Percentiles rank a stretch among this genome's conserved stretches.
Conservation (phyloP, 2,113 vertebrate species). For the Leptobrachium leishanense region DNA sequence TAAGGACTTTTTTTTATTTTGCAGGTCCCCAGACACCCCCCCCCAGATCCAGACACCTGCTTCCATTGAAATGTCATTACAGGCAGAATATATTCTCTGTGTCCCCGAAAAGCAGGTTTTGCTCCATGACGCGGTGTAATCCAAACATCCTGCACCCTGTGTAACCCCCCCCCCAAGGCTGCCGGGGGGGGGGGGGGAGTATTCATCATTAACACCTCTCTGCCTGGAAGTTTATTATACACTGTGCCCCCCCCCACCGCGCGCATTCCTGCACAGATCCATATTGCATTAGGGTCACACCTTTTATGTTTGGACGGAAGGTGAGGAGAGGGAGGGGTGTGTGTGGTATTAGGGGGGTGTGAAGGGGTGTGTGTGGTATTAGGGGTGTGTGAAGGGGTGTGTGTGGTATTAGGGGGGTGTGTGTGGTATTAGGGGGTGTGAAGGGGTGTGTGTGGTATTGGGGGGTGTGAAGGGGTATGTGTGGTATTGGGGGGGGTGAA, state of each 20-base stretch:
- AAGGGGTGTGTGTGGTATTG: no score
- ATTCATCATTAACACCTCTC: background rate
- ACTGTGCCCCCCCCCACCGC: no score
- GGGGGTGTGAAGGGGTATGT: no score
- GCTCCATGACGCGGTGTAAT: background rate
- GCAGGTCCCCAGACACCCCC: background rate
- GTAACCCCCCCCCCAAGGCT: background rate
- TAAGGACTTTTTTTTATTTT: background rate
- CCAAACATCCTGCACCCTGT: background rate
- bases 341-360: no score
- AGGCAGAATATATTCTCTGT: background rate
- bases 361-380: no score
- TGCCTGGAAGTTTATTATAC: no score
- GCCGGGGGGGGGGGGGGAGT: background rate
- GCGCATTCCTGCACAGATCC: no score
- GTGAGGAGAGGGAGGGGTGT: background rate
- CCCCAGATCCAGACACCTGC: background rate
- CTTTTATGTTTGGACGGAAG: background rate
- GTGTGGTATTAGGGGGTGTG: no score
- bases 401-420: no score
- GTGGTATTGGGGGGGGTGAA: no score
- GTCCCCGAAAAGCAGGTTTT: background rate
- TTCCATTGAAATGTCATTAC: background rate
- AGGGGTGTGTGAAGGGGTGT: no score
- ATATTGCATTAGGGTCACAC: background rate